Conservation (phyloP, 2,113 vertebrate genomes). For the Motacilla tschutschensis region DNA sequence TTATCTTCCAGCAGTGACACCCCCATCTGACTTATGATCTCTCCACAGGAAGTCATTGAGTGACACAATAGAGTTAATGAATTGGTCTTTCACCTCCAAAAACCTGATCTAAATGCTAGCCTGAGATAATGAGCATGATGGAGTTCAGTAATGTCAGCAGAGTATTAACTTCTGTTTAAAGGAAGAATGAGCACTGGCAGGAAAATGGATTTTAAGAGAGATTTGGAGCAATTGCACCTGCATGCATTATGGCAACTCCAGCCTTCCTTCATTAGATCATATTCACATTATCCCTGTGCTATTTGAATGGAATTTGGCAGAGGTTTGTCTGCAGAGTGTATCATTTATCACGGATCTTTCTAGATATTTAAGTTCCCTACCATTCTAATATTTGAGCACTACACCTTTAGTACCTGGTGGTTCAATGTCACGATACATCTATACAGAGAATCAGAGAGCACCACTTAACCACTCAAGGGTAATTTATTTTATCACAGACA, state of each 20-base stretch:
- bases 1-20: constrained; percentile 46
- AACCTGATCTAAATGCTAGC: constrained; percentile 63
- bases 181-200: constrained; percentile 63
- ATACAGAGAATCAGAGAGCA: background rate
- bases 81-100: constrained; percentile 69
- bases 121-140: constrained; percentile 62
- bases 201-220: constrained; percentile 67
- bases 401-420: background rate
- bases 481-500: background rate
- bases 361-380: constrained; percentile 7
- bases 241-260: constrained; percentile 61
- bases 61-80: constrained; percentile 67
- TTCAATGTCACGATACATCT: background rate
- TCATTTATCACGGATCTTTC: constrained; percentile 11
- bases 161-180: constrained; percentile 68
- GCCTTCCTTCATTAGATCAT: constrained; percentile 67
- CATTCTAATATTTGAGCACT: background rate
- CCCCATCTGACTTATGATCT: constrained; percentile 60
- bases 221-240: constrained; percentile 70
- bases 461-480: background rate
- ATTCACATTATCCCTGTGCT: constrained; percentile 60
- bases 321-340: constrained; percentile 7
- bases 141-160: constrained; percentile 66
- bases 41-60: constrained; percentile 60
- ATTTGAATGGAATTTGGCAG: constrained; percentile 64